Evolutionary conservation across 2,113 vertebrate species (phyloP).

Genomic region (Misgurnus anguillicaudatus): DNA sequence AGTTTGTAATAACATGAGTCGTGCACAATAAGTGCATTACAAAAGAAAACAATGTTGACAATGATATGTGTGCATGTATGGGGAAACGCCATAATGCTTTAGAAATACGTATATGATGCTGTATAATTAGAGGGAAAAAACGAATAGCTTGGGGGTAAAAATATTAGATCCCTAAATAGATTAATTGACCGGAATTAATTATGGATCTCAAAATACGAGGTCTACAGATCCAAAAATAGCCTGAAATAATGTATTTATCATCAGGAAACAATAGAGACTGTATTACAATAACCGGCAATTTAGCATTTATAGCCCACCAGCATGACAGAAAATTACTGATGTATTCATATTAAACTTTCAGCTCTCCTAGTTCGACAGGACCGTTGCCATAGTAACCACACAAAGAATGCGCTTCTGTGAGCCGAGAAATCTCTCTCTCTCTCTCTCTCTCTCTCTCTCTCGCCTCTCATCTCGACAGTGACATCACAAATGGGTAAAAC

Average conservation of each 20-base stretch:
- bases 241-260: slow-evolving; percentile 27
- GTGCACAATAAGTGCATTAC: too few relatives aligned
- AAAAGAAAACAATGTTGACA: too few relatives aligned
- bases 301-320: slow-evolving; percentile 49
- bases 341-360: slow-evolving; percentile 55
- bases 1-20: too few relatives aligned
- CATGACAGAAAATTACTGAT: slow-evolving; percentile 53
- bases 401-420: slow-evolving; percentile 42
- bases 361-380: slow-evolving; percentile 43
- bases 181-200: slow-evolving; percentile 24
- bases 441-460: slow-evolving; percentile 29
- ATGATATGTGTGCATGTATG: neutral
- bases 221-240: slow-evolving; percentile 9
- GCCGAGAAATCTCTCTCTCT: slow-evolving; percentile 30
- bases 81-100: neutral
- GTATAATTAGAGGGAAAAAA: neutral
- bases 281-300: slow-evolving; percentile 53
- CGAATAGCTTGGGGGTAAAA: neutral
- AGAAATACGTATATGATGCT: neutral
- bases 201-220: slow-evolving; percentile 8
- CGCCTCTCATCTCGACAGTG: neutral
- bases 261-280: slow-evolving; percentile 51
- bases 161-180: neutral
- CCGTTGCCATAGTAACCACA: slow-evolving; percentile 58
- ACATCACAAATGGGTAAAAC: neutral